phyloP scores from a whole-genome alignment of 2,888 invertebrate species.

The Hofmannophila pseudospretella region DNA sequence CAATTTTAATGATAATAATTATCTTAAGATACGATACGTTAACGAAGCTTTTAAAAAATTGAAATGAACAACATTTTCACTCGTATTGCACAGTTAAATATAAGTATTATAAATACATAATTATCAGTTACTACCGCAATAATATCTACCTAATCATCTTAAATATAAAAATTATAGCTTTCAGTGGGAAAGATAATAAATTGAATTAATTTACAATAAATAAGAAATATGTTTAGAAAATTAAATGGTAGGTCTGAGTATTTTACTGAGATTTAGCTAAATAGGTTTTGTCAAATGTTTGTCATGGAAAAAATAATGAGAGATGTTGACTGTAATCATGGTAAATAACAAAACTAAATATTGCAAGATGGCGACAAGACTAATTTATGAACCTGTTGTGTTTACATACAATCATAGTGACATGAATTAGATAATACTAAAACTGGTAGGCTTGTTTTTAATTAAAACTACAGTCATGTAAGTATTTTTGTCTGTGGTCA shows the following conservation, averaged over 20 bases:
- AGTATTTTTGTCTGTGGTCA: no score
- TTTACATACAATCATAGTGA: no score
- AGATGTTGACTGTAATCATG: no score
- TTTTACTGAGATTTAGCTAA: conserved; percentile 5
- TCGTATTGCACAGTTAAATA: conserved; percentile 70
- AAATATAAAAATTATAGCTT: conserved; percentile 12
- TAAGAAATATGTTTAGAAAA: conserved; percentile 10
- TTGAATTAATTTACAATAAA: conserved; percentile 5
- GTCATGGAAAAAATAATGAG: conserved; percentile 7
- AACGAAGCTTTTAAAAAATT: conserved; percentile 51
- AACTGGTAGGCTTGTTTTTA: no score
- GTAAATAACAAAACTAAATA: no score
- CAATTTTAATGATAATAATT: conserved; percentile 59
- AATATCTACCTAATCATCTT: conserved; percentile 16
- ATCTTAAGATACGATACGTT: conserved; percentile 52
- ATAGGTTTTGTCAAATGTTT: conserved; percentile 1
- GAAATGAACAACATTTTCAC: conserved; percentile 57
- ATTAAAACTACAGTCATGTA: no score
- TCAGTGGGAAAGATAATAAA: conserved; percentile 15
- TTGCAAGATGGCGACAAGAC: no score
- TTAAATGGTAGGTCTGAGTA: conserved; percentile 12
- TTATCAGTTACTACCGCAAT: conserved; percentile 12
- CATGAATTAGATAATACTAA: no score
- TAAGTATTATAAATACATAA: conserved; percentile 31
- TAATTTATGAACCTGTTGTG: no score